Base-by-base conservation (phyloP, 1,140 invertebrate species). In the Triops cancriformis region DNA sequence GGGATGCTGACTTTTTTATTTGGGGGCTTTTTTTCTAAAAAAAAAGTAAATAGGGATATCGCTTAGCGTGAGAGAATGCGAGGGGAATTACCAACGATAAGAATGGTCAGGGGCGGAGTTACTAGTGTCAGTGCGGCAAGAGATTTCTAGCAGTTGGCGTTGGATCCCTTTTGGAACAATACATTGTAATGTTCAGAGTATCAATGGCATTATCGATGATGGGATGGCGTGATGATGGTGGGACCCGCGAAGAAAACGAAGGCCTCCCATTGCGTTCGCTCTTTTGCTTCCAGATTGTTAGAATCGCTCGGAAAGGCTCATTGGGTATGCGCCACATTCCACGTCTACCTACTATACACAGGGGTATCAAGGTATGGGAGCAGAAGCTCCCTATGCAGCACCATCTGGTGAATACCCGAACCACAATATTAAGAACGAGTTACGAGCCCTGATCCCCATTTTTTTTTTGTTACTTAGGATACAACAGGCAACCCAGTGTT, bases 141-240 rank as follows among this genome's bases (percentile, higher is more conserved):
- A 23, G 14, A 64, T 23, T 64, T 64, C 51, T 23, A 18, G 51
- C 51, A 64, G 51, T 64, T 64, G 31, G 51, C 14, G n/a, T 64
- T 23, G n/a, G 23, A 64, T 64, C 51, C 18, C 45, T 64, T 18
- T 64, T 64, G 14, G 51, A 64, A 64, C 10, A 64, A 10, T 64
- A 23, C 51, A 23, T 23, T 5, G 10, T 64, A 64, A 14, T 23
- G 51, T 64, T 64, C 51, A 6, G 14, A 18, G 51, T 64, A 64
- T 64, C 51, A 64, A 64, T 64, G 51, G 51, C 51, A 64, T 64
- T 23, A 64, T 64, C 51, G 51, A 64, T 64, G 51, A 64, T 64
- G 51, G 51, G 51, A 64, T 64, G 51, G 51, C 51, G 51, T 23
- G 51, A 64, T 64, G 51, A 23, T 64, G 51, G 14, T 64, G 23